phyloP scores from a whole-genome alignment of 2,797 vertebrate species.

The Champsocephalus esox region DNA sequence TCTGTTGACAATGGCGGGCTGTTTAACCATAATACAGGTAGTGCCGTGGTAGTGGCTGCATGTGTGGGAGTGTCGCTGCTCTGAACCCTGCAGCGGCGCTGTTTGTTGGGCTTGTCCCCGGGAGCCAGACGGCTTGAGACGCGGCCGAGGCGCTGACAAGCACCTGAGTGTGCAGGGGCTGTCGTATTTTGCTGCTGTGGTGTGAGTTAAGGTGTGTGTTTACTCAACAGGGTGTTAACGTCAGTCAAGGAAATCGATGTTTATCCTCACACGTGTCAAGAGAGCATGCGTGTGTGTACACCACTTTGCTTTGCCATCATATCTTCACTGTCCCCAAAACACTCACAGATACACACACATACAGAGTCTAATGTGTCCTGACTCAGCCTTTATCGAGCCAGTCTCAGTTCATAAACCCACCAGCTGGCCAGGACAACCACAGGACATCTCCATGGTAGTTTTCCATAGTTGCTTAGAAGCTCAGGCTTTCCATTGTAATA shows the following conservation, averaged over 20 bases:
- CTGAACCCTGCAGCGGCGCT: constrained; percentile 66
- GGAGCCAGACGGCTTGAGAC: constrained; percentile 18
- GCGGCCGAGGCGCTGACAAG: constrained; percentile 9
- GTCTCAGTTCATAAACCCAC: constrained; percentile 39
- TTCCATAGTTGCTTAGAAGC: constrained; percentile 59
- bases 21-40: constrained; percentile 72
- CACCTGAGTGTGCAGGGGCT: constrained; percentile 40
- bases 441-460: constrained; percentile 57
- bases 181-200: constrained; percentile 19
- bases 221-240: constrained; percentile 81
- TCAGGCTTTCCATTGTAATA: constrained; percentile 58
- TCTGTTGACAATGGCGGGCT: constrained; percentile 38
- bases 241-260: constrained; percentile 75
- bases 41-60: constrained; percentile 28
- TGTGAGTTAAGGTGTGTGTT: constrained; percentile 67
- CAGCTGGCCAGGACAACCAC: constrained; percentile 38
- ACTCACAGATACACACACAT: constrained; percentile 66
- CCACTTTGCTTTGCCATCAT: constrained; percentile 81
- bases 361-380: constrained; percentile 56
- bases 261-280: constrained; percentile 76
- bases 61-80: constrained; percentile 48
- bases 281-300: constrained; percentile 62
- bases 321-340: constrained; percentile 77
- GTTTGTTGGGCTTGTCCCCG: constrained; percentile 54
- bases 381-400: constrained; percentile 66